Evolutionary conservation across 2,113 vertebrate genomes (phyloP), one percentile per base, ranked within the genome.

Genomic region (Tragelaphus strepsiceros): DNA sequence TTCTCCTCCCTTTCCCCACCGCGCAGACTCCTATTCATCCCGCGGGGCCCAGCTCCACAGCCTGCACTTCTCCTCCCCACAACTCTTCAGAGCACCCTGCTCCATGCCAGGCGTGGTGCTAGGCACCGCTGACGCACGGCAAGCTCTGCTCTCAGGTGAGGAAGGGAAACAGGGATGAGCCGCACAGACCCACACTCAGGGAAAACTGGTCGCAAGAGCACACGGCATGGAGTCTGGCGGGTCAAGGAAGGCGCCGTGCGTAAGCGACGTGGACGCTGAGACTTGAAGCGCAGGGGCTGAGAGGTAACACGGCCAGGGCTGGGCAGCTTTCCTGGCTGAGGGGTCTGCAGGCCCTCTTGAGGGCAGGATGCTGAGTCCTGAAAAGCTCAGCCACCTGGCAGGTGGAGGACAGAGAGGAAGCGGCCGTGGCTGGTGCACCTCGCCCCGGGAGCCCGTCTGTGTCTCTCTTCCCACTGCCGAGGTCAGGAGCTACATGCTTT

Each of bases 401-500:
- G 35, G 7, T 93, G 49, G 74, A 51, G 32, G 11, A 51, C 5
- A 30, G 22, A 14, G 32, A 4, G 13, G 30, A 21, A n/a, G 7
- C 8, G n/a, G 35, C 74, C 17, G 11, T 15, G 51, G 53, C 71
- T 9, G 22, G 15, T 4, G 7, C 6, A 15, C 9, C 43, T 3
- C 0, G 1, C 24, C 51, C 39, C 1, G 1, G 71, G 61, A 30
- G 32, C 3, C n/a, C 2, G 2, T 7, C 2, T 10, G 11, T 2
- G 1, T 0, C 3, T 16, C 13, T n/a, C 85, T 53, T 87, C 85
- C 71, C 80, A 28, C 4, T 7, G 67, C 53, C 11, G 46, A 1
- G 0, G 71, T 32, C 15, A n/a, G 54, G 5, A 39, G 67, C 61
- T 16, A 56, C 17, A 30, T 0, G 2, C 49, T 21, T 9, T 21